Percentiles rank a stretch among this genome's conserved stretches.
phyloP scores from a whole-genome alignment of 2,888 invertebrate species.

The Calephelis perditalis region DNA sequence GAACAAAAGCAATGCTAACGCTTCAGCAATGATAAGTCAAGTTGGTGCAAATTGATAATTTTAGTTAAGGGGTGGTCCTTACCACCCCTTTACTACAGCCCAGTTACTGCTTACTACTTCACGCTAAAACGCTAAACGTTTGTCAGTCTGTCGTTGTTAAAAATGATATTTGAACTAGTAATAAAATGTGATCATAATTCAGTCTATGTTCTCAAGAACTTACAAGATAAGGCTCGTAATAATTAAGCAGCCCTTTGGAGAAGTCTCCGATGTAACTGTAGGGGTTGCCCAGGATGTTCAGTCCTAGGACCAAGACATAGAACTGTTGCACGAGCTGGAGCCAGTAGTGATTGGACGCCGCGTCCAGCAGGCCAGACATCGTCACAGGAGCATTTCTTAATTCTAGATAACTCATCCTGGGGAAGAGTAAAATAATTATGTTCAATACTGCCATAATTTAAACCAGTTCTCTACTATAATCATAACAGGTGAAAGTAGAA shows the following conservation, averaged over 20 bases:
- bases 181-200: no score
- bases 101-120: no score
- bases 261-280: slow-evolving; percentile 82
- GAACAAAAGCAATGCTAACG: no score
- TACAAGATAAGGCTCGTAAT: slow-evolving; percentile 81
- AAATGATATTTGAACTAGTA: no score
- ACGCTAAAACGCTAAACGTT: slow-evolving; percentile 19
- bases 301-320: slow-evolving; percentile 86
- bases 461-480: no score
- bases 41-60: no score
- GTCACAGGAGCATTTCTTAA: slow-evolving; percentile 76
- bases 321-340: slow-evolving; percentile 88
- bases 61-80: no score
- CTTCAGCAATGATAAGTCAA: no score
- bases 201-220: slow-evolving; percentile 30
- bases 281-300: slow-evolving; percentile 89
- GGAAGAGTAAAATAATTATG: slow-evolving; percentile 28
- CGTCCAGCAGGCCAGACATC: slow-evolving; percentile 62
- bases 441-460: not conserved
- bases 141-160: slow-evolving; percentile 11
- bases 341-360: slow-evolving; percentile 81
- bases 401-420: slow-evolving; percentile 83
- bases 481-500: no score
- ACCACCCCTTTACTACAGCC: no score
- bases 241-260: slow-evolving; percentile 77